phyloP scores from a whole-genome alignment of 2,888 invertebrate genomes.

The Heliconius aoede region DNA sequence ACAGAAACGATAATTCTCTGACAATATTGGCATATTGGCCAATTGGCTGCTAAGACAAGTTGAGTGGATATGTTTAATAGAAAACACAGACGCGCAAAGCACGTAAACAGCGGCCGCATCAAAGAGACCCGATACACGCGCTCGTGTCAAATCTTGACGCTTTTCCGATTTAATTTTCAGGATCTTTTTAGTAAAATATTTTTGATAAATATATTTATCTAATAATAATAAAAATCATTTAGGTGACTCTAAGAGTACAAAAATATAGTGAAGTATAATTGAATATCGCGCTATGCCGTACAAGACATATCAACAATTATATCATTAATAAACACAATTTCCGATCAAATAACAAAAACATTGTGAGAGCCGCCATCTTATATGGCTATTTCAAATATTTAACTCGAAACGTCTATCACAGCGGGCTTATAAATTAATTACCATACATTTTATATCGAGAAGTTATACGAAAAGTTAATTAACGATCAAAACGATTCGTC shows the following conservation, averaged over 20 bases:
- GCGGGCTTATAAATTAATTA: slow-evolving; percentile 37
- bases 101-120: slow-evolving; percentile 79
- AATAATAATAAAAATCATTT: no score
- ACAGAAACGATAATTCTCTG: background rate
- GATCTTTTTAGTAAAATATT: background rate
- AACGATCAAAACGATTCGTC: slow-evolving; percentile 67
- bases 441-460: slow-evolving; percentile 39
- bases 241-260: no score
- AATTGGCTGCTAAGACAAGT: slow-evolving; percentile 33
- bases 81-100: slow-evolving; percentile 68
- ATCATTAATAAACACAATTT: background rate
- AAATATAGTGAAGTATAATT: no score
- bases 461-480: slow-evolving; percentile 51
- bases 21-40: slow-evolving; percentile 52
- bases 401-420: slow-evolving; percentile 12
- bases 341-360: background rate
- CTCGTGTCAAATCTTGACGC: slow-evolving; percentile 46
- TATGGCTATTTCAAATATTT: slow-evolving; percentile 25
- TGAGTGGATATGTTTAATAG: slow-evolving; percentile 69
- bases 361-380: background rate
- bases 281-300: no score
- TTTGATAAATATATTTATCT: no score
- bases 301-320: background rate
- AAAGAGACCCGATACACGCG: slow-evolving; percentile 58
- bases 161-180: slow-evolving; percentile 35